phyloP scores from a whole-genome alignment of 1,140 invertebrate species.

The Heliconius nattereri region DNA sequence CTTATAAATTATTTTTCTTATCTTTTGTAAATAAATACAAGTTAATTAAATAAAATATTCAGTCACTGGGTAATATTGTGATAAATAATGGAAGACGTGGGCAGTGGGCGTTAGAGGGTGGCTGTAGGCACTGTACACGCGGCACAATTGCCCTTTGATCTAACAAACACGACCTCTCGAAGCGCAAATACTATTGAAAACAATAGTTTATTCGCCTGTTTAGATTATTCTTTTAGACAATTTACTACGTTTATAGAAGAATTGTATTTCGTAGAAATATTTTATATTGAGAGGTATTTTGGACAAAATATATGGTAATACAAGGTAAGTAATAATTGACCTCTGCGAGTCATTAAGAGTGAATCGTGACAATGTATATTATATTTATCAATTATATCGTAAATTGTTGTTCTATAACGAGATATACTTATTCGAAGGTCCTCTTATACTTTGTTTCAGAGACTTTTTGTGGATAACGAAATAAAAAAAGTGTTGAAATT shows the following conservation, averaged over 20 bases:
- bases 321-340: not conserved
- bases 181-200: not conserved
- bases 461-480: too few relatives aligned
- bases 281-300: too few relatives aligned
- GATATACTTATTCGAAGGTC: not conserved
- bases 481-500: too few relatives aligned
- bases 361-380: not conserved
- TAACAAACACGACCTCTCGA: not conserved
- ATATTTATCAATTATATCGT: not conserved
- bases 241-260: too few relatives aligned
- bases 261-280: too few relatives aligned
- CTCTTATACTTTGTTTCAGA: too few relatives aligned
- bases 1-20: too few relatives aligned
- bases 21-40: too few relatives aligned
- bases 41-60: too few relatives aligned
- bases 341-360: not conserved
- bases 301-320: too few relatives aligned
- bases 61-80: not conserved
- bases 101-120: not conserved
- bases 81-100: slow-evolving; percentile 13
- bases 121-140: slow-evolving; percentile 21
- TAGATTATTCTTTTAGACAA: too few relatives aligned
- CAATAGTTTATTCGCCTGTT: not conserved
- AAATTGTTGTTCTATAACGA: not conserved
- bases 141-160: slow-evolving; percentile 16